Evolutionary conservation across 2,113 vertebrate genomes (phyloP), one percentile per base, ranked within the genome.

Genomic region (Camelus dromedarius): DNA sequence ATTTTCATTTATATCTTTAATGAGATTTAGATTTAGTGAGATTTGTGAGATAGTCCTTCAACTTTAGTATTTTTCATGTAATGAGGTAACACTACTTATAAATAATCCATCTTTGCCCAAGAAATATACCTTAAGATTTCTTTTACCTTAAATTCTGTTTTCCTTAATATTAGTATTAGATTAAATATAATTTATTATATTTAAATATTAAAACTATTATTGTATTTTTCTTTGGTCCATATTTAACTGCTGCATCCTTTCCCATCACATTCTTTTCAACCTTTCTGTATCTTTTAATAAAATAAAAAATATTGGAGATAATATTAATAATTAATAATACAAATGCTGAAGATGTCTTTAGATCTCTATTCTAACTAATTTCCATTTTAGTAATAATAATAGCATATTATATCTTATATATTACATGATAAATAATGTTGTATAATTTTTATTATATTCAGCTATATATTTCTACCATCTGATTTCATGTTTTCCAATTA

Each of bases 401-500:
- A 30, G 56, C 54, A 50, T 46, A 8, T 18, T 85, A 32, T 56
- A 6, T 70, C 22, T 10, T 60, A 60, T 60, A 60, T 60, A 12
- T 60, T 60, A 12, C 26, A 60, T 60, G 58, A 60, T 60, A 60
- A 60, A 60, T 60, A 26, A 77, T 75, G 8, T 54, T 66, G 48
- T 14, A 54, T 42, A 46, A 58, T 58, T 64, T 4, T 9, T 67
- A 89, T 60, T 62, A 69, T 38, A 85, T 42, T 70, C 70, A 67
- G 9, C 28, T 28, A 62, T 86, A 72, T 35, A 62, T 28, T 32
- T 67, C 28, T 83, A 22, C 30, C 16, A n/a, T 69, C 28, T 89
- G n/a, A 96, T 82, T 73, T 85, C 48, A 72, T 93, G 24, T 60
- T 66, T 85, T 96, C 15, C 6, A 76, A 42, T 58, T 87, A 88